Evolutionary conservation across 2,113 vertebrate genomes (phyloP).

Genomic region (Otus sunia): DNA sequence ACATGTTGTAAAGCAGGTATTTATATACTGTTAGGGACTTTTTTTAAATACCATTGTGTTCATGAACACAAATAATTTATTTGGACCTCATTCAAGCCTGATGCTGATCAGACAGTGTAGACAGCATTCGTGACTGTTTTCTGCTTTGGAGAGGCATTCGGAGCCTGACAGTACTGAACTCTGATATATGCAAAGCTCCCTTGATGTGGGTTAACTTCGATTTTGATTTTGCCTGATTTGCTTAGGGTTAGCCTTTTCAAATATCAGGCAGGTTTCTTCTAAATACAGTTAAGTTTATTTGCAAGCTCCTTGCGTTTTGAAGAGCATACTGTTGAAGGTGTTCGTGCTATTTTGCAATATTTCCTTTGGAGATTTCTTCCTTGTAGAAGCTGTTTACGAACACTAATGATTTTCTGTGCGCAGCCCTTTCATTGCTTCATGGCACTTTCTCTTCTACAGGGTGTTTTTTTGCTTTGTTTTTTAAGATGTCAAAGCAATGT

Average conservation of each 20-base stretch:
- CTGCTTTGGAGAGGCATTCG: neutral
- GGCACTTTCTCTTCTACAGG: neutral
- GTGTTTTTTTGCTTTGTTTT: neutral
- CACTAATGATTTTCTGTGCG: neutral
- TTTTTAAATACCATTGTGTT: neutral
- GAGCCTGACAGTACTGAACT: neutral
- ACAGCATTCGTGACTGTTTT: neutral
- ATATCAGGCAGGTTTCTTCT: neutral
- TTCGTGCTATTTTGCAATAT: neutral
- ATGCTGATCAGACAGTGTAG: neutral
- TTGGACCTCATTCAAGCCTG: neutral
- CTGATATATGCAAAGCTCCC: neutral
- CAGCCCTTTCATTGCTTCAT: neutral
- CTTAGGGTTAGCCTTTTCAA: neutral
- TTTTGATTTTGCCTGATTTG: neutral
- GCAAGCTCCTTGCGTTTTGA: neutral
- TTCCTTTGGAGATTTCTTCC: neutral
- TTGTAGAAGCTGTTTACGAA: neutral
- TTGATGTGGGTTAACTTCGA: neutral
- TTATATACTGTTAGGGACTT: neutral
- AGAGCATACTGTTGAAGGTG: neutral
- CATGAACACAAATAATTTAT: neutral
- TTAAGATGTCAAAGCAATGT: neutral
- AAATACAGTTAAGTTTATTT: neutral
- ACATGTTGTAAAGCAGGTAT: neutral